Percentiles rank a stretch among this genome's conserved stretches.
These are phyloP conservation scores for Sapayoa aenigma DNA, from an alignment of 2,113 vertebrate species.

Conservation along the genomic window DNA sequence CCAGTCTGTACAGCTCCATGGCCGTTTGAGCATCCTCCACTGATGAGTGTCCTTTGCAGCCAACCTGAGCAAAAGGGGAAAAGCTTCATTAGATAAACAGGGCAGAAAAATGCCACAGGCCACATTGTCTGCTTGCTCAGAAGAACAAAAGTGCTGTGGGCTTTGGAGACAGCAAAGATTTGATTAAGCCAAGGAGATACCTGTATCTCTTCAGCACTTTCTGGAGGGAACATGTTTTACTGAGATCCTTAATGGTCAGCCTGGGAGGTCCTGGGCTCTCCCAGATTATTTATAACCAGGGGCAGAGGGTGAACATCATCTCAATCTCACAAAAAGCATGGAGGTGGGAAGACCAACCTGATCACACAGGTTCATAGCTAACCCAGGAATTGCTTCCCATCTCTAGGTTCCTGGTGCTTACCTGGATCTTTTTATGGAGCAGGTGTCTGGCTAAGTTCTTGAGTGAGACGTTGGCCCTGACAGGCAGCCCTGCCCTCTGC, in stretches of 20 bases:
- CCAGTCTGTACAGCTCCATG: slow-evolving; percentile 93
- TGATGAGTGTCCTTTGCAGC: slow-evolving; percentile 84
- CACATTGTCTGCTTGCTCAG: fast-evolving
- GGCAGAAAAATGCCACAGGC: neutral
- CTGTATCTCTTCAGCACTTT: neutral
- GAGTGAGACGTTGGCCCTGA: slow-evolving; percentile 71
- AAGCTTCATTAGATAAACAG: neutral
- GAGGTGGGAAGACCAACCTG: neutral
- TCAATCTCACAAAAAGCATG: neutral
- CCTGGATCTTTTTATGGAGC: slow-evolving; percentile 90
- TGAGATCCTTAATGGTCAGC: neutral
- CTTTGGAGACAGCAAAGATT: neutral
- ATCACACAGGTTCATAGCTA: neutral
- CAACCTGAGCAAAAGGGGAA: slow-evolving; percentile 66
- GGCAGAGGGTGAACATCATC: neutral
- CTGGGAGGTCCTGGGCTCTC: neutral
- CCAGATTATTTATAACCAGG: neutral
- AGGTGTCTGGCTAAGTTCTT: slow-evolving; percentile 80
- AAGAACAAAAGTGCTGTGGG: neutral
- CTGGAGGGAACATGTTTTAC: neutral
- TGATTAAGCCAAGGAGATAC: neutral
- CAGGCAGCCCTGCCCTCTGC: slow-evolving; percentile 59
- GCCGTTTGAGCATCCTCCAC: slow-evolving; percentile 88
- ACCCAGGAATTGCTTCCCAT: neutral
- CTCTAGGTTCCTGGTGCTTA: slow-evolving; percentile 19